These are phyloP conservation scores for Xestia xanthographa DNA, from an alignment of 2,888 invertebrate genomes.

Conservation along the genomic window DNA sequence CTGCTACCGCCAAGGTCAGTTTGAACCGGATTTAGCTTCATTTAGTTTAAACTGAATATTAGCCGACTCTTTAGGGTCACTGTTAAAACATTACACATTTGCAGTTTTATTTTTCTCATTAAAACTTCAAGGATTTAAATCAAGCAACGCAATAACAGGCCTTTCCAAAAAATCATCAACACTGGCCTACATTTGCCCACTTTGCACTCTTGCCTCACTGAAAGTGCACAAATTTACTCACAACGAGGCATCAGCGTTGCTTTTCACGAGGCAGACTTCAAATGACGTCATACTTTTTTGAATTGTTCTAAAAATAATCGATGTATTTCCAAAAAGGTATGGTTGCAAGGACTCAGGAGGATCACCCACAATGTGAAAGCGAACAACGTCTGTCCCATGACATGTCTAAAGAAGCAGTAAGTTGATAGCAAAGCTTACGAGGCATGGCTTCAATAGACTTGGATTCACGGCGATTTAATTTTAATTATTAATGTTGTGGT, in stretches of 20 bases:
- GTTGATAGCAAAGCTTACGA: constrained; percentile 84
- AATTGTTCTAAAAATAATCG: constrained; percentile 41
- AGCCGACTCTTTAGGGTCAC: neutral
- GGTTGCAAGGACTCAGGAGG: constrained; percentile 98
- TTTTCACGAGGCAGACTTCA: constrained; percentile 46
- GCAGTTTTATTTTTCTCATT: constrained; percentile 23
- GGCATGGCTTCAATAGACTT: constrained; percentile 73
- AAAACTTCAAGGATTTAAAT: constrained; percentile 7
- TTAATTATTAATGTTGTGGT: constrained; percentile 49
- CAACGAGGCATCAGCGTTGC: constrained; percentile 47
- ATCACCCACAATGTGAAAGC: constrained; percentile 99
- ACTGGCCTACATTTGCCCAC: constrained; percentile 44
- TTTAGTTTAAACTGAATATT: constrained; percentile 11
- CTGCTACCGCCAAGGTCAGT: constrained; percentile 97
- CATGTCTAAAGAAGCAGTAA: constrained; percentile 99
- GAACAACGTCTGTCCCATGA: constrained; percentile 99
- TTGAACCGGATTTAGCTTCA: constrained; percentile 4
- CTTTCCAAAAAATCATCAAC: constrained; percentile 37
- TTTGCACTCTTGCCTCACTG: constrained; percentile 43
- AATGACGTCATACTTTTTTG: neutral
- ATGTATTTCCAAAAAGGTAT: constrained; percentile 92
- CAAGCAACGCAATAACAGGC: constrained; percentile 25
- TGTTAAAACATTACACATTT: neutral
- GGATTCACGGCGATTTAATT: constrained; percentile 48
- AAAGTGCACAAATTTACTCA: constrained; percentile 41